Conservation (phyloP, 2,888 invertebrate species). For the Limnephilus marmoratus region DNA sequence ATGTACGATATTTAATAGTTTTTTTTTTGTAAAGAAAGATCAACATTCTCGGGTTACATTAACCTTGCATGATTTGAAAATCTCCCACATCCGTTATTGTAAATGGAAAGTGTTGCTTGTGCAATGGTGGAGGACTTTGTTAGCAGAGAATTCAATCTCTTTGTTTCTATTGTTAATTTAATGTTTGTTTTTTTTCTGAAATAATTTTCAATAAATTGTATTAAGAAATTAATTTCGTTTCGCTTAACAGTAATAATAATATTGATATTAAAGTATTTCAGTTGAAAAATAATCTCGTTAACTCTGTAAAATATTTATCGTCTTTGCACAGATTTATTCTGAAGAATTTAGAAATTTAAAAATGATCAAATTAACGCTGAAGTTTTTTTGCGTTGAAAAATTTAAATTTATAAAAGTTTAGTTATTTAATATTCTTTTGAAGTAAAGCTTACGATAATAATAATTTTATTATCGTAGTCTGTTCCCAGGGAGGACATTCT, state of each 20-base stretch:
- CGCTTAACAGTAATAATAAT: background rate
- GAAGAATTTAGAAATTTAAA: background rate
- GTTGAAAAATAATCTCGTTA: background rate
- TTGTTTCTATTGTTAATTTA: too few relatives aligned
- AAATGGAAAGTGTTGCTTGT: too few relatives aligned
- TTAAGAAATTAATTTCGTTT: background rate
- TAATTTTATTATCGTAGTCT: background rate
- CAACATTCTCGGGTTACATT: too few relatives aligned
- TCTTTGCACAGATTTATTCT: background rate
- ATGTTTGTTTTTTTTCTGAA: too few relatives aligned
- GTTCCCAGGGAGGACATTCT: background rate
- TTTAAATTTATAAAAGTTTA: background rate
- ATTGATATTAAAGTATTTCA: background rate
- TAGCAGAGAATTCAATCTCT: too few relatives aligned
- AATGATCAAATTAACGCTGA: background rate
- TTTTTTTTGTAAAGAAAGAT: too few relatives aligned
- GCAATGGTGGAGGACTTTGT: too few relatives aligned
- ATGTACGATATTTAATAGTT: too few relatives aligned
- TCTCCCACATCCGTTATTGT: too few relatives aligned
- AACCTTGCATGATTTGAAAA: too few relatives aligned
- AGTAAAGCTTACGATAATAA: background rate
- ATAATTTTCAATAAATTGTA: too few relatives aligned
- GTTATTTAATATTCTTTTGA: background rate
- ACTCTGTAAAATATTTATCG: background rate
- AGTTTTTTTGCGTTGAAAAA: background rate